Evolutionary conservation across 2,888 invertebrate species (phyloP), one percentile per base, ranked within the genome.

Genomic region (Cryptophagus acutangulus): DNA sequence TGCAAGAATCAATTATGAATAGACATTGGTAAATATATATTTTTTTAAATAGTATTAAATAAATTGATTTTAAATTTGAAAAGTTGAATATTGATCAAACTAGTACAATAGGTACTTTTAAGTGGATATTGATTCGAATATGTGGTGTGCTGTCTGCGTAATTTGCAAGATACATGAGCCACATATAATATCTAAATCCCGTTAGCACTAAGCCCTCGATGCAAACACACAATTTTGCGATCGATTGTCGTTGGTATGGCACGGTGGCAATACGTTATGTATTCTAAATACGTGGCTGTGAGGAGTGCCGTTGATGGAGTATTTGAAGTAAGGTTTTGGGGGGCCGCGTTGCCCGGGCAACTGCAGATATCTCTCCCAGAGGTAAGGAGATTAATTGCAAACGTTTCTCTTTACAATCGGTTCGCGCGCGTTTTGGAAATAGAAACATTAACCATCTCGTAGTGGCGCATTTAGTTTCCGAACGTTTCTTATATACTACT

Each of bases 351-450:
- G 55, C 58, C 61, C 46, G 48, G 62, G 58, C 52, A 62, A 63
- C 62, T 61, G 42, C 38, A 46, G 65, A 66, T 67, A 67, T 66
- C 63, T 66, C 61, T 66, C 66, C 66, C 66, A 64, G 62, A 67
- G 66, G 67, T 67, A 67, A 67, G 65, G 65, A 67, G 67, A 69
- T 69, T 69, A 69, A 69, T 69, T 66, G 67, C 62, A 62, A 64
- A 63, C 66, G 67, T 67, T 67, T 66, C 67, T 67, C 66, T 66
- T 67, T 64, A 65, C 67, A 65, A 69, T 67, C 66, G 65, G 62
- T 59, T 65, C 12, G n/a, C 61, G 62, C 65, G 64, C 63, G 61
- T 63, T 65, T 65, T 62, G 61, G 66, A 67, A 67, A 69, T 67
- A 67, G 68, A 69, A 66, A 69, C 68, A 69, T 69, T 69, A 66